phyloP scores from a whole-genome alignment of 2,113 vertebrate species.

The Hypomesus transpacificus region DNA sequence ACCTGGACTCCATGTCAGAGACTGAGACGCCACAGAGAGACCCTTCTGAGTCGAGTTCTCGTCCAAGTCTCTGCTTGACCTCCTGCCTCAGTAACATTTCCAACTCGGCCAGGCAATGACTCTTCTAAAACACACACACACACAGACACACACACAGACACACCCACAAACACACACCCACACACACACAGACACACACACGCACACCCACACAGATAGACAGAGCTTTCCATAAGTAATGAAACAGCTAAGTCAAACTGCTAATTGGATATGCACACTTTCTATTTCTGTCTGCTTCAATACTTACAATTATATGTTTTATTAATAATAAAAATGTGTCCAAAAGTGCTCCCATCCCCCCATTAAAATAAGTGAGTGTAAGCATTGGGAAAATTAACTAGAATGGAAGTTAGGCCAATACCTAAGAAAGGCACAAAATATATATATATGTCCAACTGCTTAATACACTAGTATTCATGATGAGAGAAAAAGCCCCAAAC shows the following conservation, averaged over 20 bases:
- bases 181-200: neutral
- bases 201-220: neutral
- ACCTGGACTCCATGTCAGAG: constrained; percentile 90
- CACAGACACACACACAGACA: neutral
- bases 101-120: constrained; percentile 71
- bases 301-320: neutral
- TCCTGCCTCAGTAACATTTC: constrained; percentile 58
- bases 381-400: too few species aligned
- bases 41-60: constrained; percentile 46
- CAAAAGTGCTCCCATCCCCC: too few species aligned
- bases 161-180: neutral
- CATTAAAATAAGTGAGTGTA: too few species aligned
- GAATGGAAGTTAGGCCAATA: too few species aligned
- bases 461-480: too few species aligned
- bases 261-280: too few species aligned
- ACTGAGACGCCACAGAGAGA: constrained; percentile 68
- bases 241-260: too few species aligned
- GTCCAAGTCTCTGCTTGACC: constrained; percentile 65
- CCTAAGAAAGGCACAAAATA: too few species aligned
- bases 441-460: too few species aligned
- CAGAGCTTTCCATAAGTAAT: too few species aligned
- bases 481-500: too few species aligned
- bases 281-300: neutral
- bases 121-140: constrained; percentile 36
- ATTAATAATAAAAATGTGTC: too few species aligned